Evolutionary conservation across 2,888 invertebrate genomes (phyloP).

Genomic region (Dryobota labecula): DNA sequence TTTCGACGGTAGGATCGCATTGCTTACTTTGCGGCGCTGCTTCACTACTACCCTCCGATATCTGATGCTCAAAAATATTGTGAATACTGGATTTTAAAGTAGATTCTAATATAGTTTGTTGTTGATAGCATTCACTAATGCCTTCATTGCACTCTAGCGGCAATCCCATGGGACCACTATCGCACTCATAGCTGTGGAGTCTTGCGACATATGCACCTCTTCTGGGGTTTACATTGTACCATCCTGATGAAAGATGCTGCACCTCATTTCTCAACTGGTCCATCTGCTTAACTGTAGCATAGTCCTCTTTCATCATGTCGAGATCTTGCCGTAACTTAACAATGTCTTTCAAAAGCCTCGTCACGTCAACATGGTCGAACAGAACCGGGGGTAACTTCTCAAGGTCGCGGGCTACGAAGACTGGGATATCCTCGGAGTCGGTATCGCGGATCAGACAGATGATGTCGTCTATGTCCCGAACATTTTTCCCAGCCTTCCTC

Average conservation of each 20-base stretch:
- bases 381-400: slow-evolving; percentile 7
- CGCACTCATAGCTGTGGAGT: background rate
- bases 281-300: slow-evolving; percentile 5
- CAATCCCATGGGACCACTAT: slow-evolving; percentile 16
- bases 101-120: background rate
- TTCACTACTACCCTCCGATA: slow-evolving; percentile 10
- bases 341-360: slow-evolving; percentile 1
- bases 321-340: slow-evolving; percentile 8
- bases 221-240: background rate
- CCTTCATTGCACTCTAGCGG: slow-evolving; percentile 1
- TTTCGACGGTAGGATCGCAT: background rate
- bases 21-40: background rate
- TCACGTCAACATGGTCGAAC: slow-evolving; percentile 3
- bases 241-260: background rate
- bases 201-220: background rate
- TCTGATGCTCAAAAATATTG: background rate
- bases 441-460: slow-evolving; percentile 4
- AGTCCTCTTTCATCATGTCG: slow-evolving; percentile 4
- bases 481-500: too few species aligned
- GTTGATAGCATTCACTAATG: background rate
- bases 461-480: slow-evolving; percentile 6
- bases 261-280: background rate
- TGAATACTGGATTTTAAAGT: background rate
- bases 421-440: slow-evolving; percentile 13
- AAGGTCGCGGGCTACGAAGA: slow-evolving; percentile 4